These are phyloP conservation scores for Alloscopus bannaensis DNA, from an alignment of 2,888 invertebrate genomes.

Conservation along the genomic window DNA sequence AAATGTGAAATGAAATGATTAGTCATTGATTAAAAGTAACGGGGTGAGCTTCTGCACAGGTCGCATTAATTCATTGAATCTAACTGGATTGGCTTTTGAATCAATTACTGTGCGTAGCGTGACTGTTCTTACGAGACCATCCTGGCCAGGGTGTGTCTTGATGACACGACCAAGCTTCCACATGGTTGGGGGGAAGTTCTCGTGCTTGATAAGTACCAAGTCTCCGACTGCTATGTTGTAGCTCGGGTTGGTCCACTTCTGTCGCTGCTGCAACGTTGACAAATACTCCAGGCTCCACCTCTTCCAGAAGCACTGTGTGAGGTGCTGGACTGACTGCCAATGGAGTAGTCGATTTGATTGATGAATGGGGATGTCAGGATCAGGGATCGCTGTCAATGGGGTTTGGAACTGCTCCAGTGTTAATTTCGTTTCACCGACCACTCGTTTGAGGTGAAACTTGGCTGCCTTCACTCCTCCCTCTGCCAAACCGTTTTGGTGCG, in stretches of 20 bases:
- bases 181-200: neutral
- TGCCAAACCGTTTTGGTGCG: conserved; percentile 75
- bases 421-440: conserved; percentile 70
- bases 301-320: conserved; percentile 43
- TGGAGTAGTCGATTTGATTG: conserved; percentile 23
- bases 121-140: conserved; percentile 73
- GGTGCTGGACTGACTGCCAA: conserved; percentile 41
- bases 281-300: conserved; percentile 52
- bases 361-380: conserved; percentile 6
- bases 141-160: conserved; percentile 73
- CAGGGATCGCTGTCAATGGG: conserved; percentile 65
- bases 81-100: too few relatives aligned
- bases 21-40: too few relatives aligned
- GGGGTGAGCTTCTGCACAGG: too few relatives aligned
- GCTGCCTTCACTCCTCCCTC: conserved; percentile 74
- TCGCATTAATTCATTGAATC: too few relatives aligned
- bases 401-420: conserved; percentile 74
- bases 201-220: conserved; percentile 58
- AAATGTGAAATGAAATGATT: too few relatives aligned
- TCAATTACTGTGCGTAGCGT: conserved; percentile 73
- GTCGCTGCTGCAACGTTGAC: conserved; percentile 43
- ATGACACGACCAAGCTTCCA: conserved; percentile 73
- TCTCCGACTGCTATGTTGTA: conserved; percentile 32
- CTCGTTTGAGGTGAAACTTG: conserved; percentile 72
- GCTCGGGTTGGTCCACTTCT: conserved; percentile 28